Base-by-base conservation (phyloP, 2,888 invertebrate species). In the Eledone cirrhosa region DNA sequence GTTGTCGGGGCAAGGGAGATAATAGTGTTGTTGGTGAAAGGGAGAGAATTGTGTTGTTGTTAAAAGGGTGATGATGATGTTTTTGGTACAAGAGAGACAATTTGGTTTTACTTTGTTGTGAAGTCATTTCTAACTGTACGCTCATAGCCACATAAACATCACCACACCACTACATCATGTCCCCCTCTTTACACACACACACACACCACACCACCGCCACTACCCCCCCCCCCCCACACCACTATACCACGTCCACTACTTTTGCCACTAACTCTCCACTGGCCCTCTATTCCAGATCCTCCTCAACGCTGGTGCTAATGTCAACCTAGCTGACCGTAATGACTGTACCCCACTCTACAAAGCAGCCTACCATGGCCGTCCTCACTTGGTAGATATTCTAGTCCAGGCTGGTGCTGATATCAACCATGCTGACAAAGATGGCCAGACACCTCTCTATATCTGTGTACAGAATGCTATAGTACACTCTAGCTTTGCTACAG, bases 381-480 rank as follows among this genome's bases (percentile, higher is more conserved):
- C 87, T 27, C 82, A 86, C 13, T 81, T 88, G 65, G 84, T 88
- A n/a, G 87, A 88, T 79, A 86, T 87, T 47, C 83, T 88, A 11
- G 84, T 87, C 19, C 84, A 88, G 83, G 86, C 86, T 79, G 87
- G 90, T 79, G 91, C 91, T 48, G 89, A 91, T 83, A 87, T 91
- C 31, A 89, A 91, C 81, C 85, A 87, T 77, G 83, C 87, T 77
- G 91, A 91, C 81, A 89, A 88, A 78, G 88, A 89, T 22, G 87
- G 89, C 8, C 90, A 91, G 83, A 90, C 91, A 8, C 90, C 91
- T 0, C 85, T 91, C 79, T 91, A 90, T 83, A 89, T 91, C 77
- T 91, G 91, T 88, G 90, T 90, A 65, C 90, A 91, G 85, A 91
- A 91, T 84, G 90, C 90, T 59, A 88, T 90, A 48, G 89, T 91